Evolutionary conservation across 2,888 invertebrate species (phyloP).

Genomic region (Euspilapteryx auroguttella): DNA sequence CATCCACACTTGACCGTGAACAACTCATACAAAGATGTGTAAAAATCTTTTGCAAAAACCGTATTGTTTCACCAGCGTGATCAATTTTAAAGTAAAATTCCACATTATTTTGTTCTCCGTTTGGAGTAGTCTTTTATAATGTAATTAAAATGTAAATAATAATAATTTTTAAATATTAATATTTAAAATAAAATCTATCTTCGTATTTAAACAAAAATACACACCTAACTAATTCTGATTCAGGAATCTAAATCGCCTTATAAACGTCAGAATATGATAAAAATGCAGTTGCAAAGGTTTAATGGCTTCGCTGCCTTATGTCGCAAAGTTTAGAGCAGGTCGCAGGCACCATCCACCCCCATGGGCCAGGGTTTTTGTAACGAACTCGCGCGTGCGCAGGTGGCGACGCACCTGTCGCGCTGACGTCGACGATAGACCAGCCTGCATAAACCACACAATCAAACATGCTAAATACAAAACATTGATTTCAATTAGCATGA

Average conservation of each 20-base stretch:
- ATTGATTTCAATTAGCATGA: background rate
- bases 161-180: no score
- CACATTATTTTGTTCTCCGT: no score
- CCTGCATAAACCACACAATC: slow-evolving; percentile 17
- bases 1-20: no score
- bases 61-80: no score
- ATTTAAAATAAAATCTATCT: no score
- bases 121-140: no score
- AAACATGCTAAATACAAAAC: background rate
- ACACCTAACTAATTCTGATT: background rate
- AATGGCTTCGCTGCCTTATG: slow-evolving; percentile 32
- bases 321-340: slow-evolving; percentile 13
- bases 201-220: no score
- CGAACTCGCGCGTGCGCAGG: slow-evolving; percentile 51
- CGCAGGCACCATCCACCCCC: no score
- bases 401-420: slow-evolving; percentile 55
- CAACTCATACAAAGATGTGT: no score
- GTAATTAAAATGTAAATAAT: no score
- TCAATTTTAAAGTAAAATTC: no score
- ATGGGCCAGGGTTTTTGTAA: slow-evolving; percentile 36
- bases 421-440: slow-evolving; percentile 32
- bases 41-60: background rate
- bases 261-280: slow-evolving; percentile 3
- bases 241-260: slow-evolving; percentile 5
- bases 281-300: slow-evolving; percentile 11